Evolutionary conservation across 2,113 vertebrate genomes (phyloP), one percentile per base, ranked within the genome.

Genomic region (Collichthys lucidus): DNA sequence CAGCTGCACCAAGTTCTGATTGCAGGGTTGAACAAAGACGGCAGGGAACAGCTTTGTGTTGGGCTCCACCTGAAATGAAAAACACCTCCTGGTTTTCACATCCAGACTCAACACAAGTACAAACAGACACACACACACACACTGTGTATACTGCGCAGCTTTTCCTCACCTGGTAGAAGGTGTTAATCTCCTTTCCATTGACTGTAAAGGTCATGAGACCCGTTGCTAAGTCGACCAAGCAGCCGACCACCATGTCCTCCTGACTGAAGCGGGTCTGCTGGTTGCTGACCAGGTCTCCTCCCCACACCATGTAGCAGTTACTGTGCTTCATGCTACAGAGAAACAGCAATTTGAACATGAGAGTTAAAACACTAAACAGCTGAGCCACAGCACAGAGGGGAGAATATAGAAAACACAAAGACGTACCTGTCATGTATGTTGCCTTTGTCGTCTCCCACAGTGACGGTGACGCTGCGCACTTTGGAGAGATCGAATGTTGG

Each of bases 281-380:
- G 3, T 90, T 96, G 91, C 93, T 96, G 67, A 95, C 92, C 12
- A 98, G 95, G 85, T 99, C 98, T 1, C 97, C 98, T 1, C 96
- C 97, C 97, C 98, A 98, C 7, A 99, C 97, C 97, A 98, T 98
- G 93, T 98, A 98, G 70, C 98, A 99, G 92, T 97, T 98, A 91
- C 97, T 98, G 63, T 97, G 95, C 86, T 97, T 98, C 91, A 99
- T 97, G 86, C 97, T 98, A 91, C 59, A 85, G 47, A 56, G 20
- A 55, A 56, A 52, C 22, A 61, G 19, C 0, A 70, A 42, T 4
- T 40, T 20, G 24, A 2, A 35, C 62, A 59, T 11, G 17, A 4
- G 8, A 68, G 15, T 7, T 50, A 10, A 68, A 56, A 50, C 3
- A 59, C 20, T 26, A 15, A 0, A 16, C 5, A 20, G 29, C 3